Base-by-base conservation (phyloP, 2,888 invertebrate genomes). In the Fissipunctia ypsillon region DNA sequence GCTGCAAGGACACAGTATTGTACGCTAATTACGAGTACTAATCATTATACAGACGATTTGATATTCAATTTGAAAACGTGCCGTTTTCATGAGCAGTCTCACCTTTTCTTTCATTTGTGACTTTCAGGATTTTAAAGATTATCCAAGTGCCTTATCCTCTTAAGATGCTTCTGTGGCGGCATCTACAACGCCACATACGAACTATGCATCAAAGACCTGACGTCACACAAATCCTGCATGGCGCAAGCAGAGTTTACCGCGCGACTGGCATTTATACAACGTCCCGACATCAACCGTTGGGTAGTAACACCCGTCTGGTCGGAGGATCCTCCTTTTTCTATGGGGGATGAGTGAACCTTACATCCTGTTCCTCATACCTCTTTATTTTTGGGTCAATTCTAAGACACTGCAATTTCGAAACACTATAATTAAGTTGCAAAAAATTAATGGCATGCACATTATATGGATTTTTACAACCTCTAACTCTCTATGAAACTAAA, bases 21-120 rank as follows among this genome's bases (percentile, higher is more conserved):
- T 75, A 63, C 75, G 75, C 16, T 73, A 73, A 63, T 35, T 35
- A n/a, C n/a, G n/a, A n/a, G 9, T 73, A 75, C n/a, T n/a, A n/a
- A n/a, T n/a, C n/a, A 54, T 43, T 52, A n/a, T 4, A n/a, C n/a
- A 22, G 52, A 52, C n/a, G 12, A 52, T 52, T 60, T 43, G 1
- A 54, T 45, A 54, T 73, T 59, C 31, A 45, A 66, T 12, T 45
- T 14, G 22, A 25, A n/a, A 25, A 60, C 75, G 22, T 25, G 25
- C 6, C 1, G 16, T 16, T 31, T 45, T 63, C 5, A 31, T 63
- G 9, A 28, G 7, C 12, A 43, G 7, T 22, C 2, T 19, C 3
- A 43, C 12, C 12, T 28, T 61, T 43, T 19, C 12, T 14, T 61
- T 19, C 19, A 61, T 61, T 61, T 19, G 5, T n/a, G 16, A 1